A percentile compares a stretch with the other conserved stretches of the same genome.
Evolutionary conservation across 2,797 vertebrate species (phyloP).

Genomic region (Hafferia zeledoni): DNA sequence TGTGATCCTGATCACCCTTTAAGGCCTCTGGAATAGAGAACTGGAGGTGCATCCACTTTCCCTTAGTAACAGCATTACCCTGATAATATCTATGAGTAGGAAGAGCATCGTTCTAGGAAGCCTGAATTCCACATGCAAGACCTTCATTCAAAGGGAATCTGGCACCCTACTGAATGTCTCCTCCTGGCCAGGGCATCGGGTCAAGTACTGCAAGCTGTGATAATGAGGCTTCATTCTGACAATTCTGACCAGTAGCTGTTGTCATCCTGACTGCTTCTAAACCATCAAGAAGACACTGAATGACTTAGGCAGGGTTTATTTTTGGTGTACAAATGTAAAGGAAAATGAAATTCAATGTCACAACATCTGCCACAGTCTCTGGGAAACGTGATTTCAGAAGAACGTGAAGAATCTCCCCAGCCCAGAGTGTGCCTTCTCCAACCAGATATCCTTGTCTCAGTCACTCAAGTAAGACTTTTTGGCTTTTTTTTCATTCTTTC

Average conservation of each 20-base stretch:
- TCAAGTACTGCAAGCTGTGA: conserved; percentile 68
- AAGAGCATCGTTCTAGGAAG: not conserved
- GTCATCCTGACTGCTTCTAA: conserved; percentile 58
- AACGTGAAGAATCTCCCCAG: not conserved
- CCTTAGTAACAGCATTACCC: not conserved
- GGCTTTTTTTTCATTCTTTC: fast-evolving
- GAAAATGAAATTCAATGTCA: conserved; percentile 56
- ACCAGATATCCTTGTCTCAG: not conserved
- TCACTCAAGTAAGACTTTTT: not conserved
- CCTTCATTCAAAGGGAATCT: conserved; percentile 47
- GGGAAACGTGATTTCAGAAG: conserved; percentile 10
- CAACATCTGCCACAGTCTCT: not conserved
- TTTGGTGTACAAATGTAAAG: conserved; percentile 58
- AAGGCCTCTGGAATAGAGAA: not conserved
- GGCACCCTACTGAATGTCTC: conserved; percentile 45
- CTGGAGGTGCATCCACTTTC: not conserved
- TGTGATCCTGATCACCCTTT: not conserved
- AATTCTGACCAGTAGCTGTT: conserved; percentile 62
- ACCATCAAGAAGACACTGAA: conserved; percentile 48
- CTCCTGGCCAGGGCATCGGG: conserved; percentile 58
- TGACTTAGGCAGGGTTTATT: conserved; percentile 61
- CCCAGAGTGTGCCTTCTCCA: not conserved
- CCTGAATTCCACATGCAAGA: not conserved
- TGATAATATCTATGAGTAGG: not conserved
- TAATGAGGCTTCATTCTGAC: conserved; percentile 54